Evolutionary conservation across 2,888 invertebrate species (phyloP).

Genomic region (Cyclophora punctaria): DNA sequence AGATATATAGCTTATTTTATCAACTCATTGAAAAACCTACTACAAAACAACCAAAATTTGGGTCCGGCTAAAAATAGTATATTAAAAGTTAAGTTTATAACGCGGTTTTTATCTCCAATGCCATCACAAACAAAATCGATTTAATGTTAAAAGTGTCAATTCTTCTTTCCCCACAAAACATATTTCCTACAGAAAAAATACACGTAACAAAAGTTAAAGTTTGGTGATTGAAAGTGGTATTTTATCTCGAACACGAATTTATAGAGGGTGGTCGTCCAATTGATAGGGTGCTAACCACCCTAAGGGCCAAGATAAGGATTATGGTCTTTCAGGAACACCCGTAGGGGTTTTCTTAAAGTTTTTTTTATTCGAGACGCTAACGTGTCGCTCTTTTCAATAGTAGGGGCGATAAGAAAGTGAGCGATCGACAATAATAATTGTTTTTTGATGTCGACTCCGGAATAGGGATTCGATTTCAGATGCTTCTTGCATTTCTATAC

Average conservation of each 20-base stretch:
- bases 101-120: too few species aligned
- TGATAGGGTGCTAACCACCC: constrained; percentile 56
- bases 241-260: constrained; percentile 48
- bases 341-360: constrained; percentile 25
- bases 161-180: constrained; percentile 20
- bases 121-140: too few species aligned
- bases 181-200: not conserved
- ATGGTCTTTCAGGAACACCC: constrained; percentile 32
- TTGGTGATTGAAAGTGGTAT: constrained; percentile 44
- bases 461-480: too few species aligned
- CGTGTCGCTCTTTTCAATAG: constrained; percentile 16
- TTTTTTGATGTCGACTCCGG: constrained; percentile 21
- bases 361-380: constrained; percentile 19
- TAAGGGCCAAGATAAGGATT: constrained; percentile 47
- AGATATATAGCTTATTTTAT: too few species aligned
- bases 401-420: constrained; percentile 21
- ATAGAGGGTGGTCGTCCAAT: constrained; percentile 40
- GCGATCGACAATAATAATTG: constrained; percentile 25
- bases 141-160: constrained; percentile 1
- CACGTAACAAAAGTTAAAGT: constrained; percentile 30
- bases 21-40: too few species aligned
- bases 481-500: too few species aligned
- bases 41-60: too few species aligned
- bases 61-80: too few species aligned
- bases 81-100: too few species aligned